Percentiles rank a stretch among this genome's conserved stretches.
Conservation (phyloP, 2,888 invertebrate species). For the Rutpela maculata region DNA sequence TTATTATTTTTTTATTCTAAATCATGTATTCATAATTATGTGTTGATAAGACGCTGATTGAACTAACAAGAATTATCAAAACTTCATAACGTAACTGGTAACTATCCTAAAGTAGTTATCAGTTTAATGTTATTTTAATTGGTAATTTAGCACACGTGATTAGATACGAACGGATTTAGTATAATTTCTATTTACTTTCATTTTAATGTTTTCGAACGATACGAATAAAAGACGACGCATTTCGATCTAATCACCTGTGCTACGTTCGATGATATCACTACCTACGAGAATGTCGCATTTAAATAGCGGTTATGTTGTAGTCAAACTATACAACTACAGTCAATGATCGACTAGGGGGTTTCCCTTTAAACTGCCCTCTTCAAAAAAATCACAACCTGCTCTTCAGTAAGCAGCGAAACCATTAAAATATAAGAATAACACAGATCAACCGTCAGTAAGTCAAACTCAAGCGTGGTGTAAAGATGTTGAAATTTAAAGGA, state of each 20-base stretch:
- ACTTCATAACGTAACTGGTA: no score
- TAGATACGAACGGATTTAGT: no score
- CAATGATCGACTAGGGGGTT: slow-evolving; percentile 16
- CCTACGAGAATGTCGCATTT: not conserved
- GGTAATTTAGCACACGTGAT: no score
- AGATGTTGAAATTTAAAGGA: slow-evolving; percentile 11
- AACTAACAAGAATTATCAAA: no score
- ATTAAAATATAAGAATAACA: slow-evolving; percentile 10
- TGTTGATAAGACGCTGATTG: no score
- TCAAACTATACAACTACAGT: slow-evolving; percentile 4
- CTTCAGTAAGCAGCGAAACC: slow-evolving; percentile 2
- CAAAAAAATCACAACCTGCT: slow-evolving; percentile 10
- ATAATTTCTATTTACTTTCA: no score
- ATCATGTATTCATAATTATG: no score
- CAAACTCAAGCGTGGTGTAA: slow-evolving; percentile 1
- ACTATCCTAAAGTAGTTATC: no score
- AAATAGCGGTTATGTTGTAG: slow-evolving; percentile 13
- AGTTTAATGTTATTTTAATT: no score
- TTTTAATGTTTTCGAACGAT: no score
- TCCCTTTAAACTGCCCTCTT: not conserved
- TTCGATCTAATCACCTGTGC: not conserved
- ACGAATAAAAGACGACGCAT: not conserved
- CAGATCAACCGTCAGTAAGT: not conserved
- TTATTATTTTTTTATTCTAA: no score
- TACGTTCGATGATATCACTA: not conserved